These are phyloP conservation scores for Albula glossodonta DNA, from an alignment of 2,113 vertebrate species.

Conservation along the genomic window DNA sequence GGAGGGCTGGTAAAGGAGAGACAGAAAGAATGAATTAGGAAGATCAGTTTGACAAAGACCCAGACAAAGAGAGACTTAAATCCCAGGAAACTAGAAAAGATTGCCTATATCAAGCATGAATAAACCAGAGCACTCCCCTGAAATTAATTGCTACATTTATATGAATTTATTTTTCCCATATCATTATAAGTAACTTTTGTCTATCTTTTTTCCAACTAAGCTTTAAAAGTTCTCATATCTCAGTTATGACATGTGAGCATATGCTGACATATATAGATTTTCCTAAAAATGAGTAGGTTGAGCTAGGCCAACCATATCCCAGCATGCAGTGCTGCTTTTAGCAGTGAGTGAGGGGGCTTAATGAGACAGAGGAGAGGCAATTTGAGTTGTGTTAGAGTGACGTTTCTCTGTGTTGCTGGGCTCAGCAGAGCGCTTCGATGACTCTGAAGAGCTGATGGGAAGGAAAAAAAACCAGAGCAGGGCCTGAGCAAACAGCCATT, in stretches of 20 bases:
- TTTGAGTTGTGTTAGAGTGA: background rate
- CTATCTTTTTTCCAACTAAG: too few species aligned
- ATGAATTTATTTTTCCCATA: background rate
- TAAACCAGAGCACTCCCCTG: background rate
- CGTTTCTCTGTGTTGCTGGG: background rate
- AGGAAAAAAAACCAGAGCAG: too few species aligned
- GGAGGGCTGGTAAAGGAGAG: conserved; percentile 74
- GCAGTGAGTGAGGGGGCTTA: background rate
- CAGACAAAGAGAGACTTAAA: background rate
- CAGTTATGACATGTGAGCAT: too few species aligned
- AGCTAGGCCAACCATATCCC: background rate
- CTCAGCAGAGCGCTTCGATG: background rate
- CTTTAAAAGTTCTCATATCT: too few species aligned
- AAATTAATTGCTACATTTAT: background rate
- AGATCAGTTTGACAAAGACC: background rate
- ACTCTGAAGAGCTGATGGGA: background rate
- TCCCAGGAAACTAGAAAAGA: background rate
- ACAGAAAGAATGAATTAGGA: background rate
- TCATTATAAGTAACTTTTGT: background rate
- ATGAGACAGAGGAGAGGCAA: background rate
- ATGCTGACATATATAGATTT: background rate
- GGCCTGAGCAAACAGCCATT: background rate
- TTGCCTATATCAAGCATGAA: background rate
- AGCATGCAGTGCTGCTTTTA: background rate
- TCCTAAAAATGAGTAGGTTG: background rate